Conservation (phyloP, 2,113 vertebrate species). For the Crotalus horridus region DNA sequence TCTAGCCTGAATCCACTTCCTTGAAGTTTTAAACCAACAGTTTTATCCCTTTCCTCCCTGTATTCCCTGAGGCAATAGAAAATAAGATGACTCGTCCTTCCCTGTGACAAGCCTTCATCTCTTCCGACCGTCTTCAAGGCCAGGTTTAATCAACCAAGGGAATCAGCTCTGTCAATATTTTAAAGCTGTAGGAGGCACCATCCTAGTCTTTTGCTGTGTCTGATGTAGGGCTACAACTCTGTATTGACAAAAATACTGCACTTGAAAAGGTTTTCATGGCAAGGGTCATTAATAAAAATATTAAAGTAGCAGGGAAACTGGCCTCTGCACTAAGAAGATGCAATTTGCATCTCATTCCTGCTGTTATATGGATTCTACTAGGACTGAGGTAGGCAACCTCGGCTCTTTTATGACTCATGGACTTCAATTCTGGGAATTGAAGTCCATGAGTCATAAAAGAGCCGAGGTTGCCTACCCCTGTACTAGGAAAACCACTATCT, state of each 20-base stretch:
- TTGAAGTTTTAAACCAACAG: not conserved
- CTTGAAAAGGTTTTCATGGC: not conserved
- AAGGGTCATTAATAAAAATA: not conserved
- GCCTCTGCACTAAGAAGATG: not conserved
- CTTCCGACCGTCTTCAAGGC: not conserved
- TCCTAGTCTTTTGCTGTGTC: not conserved
- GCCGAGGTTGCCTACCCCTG: too few species aligned
- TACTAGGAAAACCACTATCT: not conserved
- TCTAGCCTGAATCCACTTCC: not conserved
- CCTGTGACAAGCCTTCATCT: not conserved
- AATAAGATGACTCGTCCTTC: not conserved
- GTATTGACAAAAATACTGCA: not conserved
- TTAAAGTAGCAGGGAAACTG: not conserved
- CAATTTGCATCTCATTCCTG: not conserved
- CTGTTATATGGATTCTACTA: not conserved
- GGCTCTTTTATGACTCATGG: too few species aligned
- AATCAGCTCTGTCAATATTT: not conserved
- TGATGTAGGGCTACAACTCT: not conserved
- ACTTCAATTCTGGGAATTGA: too few species aligned
- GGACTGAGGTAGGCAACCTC: too few species aligned
- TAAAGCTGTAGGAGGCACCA: not conserved
- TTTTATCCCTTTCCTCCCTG: not conserved
- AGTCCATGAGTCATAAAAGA: too few species aligned
- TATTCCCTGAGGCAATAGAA: not conserved
- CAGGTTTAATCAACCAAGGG: not conserved